Evolutionary conservation across 2,888 invertebrate genomes (phyloP), one percentile per base, ranked within the genome.

Genomic region (Drosophila setosimentum): DNA sequence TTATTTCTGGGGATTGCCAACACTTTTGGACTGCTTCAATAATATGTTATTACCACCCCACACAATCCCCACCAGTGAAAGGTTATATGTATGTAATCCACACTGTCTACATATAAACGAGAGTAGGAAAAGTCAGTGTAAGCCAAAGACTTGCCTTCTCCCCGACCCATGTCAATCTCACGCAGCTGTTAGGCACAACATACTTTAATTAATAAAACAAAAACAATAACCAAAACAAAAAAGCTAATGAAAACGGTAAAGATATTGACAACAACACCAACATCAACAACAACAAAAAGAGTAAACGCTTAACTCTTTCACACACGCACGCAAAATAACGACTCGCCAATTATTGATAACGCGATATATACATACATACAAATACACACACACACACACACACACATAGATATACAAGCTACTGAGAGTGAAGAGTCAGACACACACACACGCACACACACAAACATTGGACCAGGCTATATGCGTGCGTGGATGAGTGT

Each of bases 201-300:
- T 64, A 69, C 85, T 64, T 79, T 76, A 76, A 83, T 80, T 87
- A 82, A 82, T 74, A 74, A 76, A 76, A 59, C 58, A 66, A 72
- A 74, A 76, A 57, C 58, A 66, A 21, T 21, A 24, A 7, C 21
- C 11, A 45, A 13, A 21, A 21, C 45, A 16, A 21, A 45, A 68
- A 87, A 74, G 69, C 50, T n/a, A 42, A 67, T 33, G 53, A 55
- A 51, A 72, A 63, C 51, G 30, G 49, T 21, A 50, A 76, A 62
- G 68, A 49, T 84, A 85, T 73, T 82, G 55, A 64, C 53, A 73
- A 77, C 42, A 72, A 66, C 37, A 37, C 18, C 35, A 35, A 35
- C 13, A 35, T 6, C 29, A 29, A 35, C 35, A 18, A 18, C 4
- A 40, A n/a, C n/a, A n/a, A 37, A 8, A 21, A 45, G 8, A 69